Evolutionary conservation across 1,140 invertebrate species (phyloP).

Genomic region (Hylyphantes graminicola): DNA sequence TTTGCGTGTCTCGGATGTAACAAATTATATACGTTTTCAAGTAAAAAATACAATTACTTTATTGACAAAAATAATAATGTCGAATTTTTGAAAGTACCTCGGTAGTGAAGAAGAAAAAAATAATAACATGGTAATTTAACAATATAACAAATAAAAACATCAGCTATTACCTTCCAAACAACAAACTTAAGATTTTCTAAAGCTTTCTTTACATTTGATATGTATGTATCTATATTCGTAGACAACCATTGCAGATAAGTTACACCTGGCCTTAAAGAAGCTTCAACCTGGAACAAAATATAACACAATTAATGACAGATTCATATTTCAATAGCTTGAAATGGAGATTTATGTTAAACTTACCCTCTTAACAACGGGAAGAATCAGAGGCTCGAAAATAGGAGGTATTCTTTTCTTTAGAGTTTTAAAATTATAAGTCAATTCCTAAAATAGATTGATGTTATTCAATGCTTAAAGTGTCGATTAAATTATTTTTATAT

Average conservation of each 20-base stretch:
- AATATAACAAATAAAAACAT: too few relatives aligned
- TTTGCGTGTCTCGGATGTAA: too few relatives aligned
- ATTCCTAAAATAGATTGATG: conserved; percentile 22
- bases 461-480: too few relatives aligned
- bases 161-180: conserved; percentile 13
- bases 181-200: conserved; percentile 42
- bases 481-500: too few relatives aligned
- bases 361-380: conserved; percentile 36
- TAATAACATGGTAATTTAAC: too few relatives aligned
- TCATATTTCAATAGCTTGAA: neutral
- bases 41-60: too few relatives aligned
- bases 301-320: neutral
- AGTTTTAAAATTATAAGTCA: conserved; percentile 26
- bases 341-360: neutral
- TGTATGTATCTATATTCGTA: conserved; percentile 26
- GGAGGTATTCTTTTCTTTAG: conserved; percentile 7
- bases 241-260: conserved; percentile 47
- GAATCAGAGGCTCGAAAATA: conserved; percentile 35
- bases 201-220: conserved; percentile 24
- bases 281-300: conserved; percentile 40
- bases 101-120: too few relatives aligned
- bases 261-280: conserved; percentile 31
- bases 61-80: too few relatives aligned
- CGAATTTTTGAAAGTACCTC: too few relatives aligned
- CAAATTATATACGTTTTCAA: too few relatives aligned